Evolutionary conservation across 2,888 invertebrate genomes (phyloP).

Genomic region (Epinotia brunnichana): DNA sequence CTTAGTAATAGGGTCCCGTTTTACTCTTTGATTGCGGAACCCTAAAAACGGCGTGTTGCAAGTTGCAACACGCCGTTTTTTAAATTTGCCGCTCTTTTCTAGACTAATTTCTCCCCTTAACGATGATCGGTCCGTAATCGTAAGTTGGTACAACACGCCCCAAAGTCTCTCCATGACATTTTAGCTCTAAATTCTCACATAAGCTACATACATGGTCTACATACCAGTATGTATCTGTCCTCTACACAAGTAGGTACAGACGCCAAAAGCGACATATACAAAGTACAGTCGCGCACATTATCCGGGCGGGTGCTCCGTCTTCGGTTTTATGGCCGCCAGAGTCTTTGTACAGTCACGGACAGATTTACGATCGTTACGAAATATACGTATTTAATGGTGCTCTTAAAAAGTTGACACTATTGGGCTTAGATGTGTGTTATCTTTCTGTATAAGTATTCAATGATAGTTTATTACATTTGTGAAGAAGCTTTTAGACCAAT

Average conservation of each 20-base stretch:
- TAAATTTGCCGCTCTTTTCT: no score
- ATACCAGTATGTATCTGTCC: not conserved
- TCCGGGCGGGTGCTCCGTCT: slow-evolving; percentile 48
- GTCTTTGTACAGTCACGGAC: slow-evolving; percentile 38
- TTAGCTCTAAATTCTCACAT: no score
- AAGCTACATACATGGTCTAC: no score
- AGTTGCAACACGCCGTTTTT: no score
- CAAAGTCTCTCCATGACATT: no score
- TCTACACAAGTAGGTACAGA: not conserved
- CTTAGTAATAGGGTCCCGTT: no score
- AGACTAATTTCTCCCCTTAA: no score
- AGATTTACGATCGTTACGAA: slow-evolving; percentile 40
- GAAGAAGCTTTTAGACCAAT: no score
- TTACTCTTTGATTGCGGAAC: no score
- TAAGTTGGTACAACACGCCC: no score
- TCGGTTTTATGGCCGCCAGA: slow-evolving; percentile 51
- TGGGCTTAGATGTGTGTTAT: slow-evolving; percentile 4
- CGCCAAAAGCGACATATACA: not conserved
- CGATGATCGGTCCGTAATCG: no score
- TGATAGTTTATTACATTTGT: not conserved
- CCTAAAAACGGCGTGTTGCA: no score
- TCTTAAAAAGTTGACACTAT: slow-evolving; percentile 4
- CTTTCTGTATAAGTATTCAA: not conserved
- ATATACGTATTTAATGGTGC: slow-evolving; percentile 33
- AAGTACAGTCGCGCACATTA: slow-evolving; percentile 41